Conservation (phyloP, 2,888 invertebrate genomes). For the Agrochola litura region DNA sequence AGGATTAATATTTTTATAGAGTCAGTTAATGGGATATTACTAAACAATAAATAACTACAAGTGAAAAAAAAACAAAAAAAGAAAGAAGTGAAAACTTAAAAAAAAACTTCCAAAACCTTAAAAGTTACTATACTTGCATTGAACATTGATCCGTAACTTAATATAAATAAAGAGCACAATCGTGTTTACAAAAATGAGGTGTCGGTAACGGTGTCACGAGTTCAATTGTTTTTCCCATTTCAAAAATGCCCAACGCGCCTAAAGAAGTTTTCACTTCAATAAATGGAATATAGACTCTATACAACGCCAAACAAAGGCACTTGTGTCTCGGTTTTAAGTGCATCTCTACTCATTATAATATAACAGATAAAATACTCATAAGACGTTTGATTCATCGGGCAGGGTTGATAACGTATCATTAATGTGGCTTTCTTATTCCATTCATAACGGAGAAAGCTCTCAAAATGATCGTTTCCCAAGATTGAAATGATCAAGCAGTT, state of each 20-base stretch:
- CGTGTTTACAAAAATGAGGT: too few relatives aligned
- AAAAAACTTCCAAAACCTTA: too few relatives aligned
- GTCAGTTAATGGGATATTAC: background rate
- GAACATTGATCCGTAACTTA: too few relatives aligned
- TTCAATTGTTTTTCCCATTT: too few relatives aligned
- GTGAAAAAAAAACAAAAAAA: too few relatives aligned
- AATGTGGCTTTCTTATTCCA: background rate
- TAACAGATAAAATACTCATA: background rate
- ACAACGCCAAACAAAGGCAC: background rate
- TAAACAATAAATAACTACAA: background rate
- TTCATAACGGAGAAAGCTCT: constrained; percentile 2
- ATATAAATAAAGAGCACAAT: too few relatives aligned
- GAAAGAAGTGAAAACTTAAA: too few relatives aligned
- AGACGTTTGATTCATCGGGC: background rate
- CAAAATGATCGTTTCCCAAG: background rate
- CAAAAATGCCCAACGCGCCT: too few relatives aligned
- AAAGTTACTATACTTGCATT: too few relatives aligned
- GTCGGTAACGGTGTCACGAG: too few relatives aligned
- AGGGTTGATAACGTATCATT: background rate
- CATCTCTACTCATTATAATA: background rate
- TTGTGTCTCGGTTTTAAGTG: background rate
- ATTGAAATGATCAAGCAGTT: background rate
- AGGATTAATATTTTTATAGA: background rate
- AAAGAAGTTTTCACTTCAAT: too few relatives aligned
- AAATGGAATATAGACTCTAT: background rate